Evolutionary conservation across 2,888 invertebrate species (phyloP), one percentile per base, ranked within the genome.

Genomic region (Sphecodes monilicornis): DNA sequence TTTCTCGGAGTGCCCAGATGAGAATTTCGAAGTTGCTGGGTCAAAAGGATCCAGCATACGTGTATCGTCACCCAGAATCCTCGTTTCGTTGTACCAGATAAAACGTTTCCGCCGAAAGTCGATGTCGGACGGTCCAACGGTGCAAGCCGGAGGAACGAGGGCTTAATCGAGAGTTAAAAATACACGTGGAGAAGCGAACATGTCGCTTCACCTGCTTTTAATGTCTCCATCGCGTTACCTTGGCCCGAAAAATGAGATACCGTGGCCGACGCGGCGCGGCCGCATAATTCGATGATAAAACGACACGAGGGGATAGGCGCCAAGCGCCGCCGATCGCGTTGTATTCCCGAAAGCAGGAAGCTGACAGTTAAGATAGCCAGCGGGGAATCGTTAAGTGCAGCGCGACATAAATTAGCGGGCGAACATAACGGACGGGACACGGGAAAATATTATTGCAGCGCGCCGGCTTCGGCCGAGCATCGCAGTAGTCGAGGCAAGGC

Each of bases 371-470:
- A 79, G 76, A 72, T 73, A 60, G 77, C 50, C 54, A 32, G 73
- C 73, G 76, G 83, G 66, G 79, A 64, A 76, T 66, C 83, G 77
- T 88, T 84, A 81, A 89, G 88, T 82, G 88, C 85, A 87, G 86
- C 75, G 74, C 85, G 86, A 90, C 91, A 86, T 89, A 90, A 92
- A 92, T 91, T 92, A 92, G 89, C 86, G 57, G 84, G 22, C 75
- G 85, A 70, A 81, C 80, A 82, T 72, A 72, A 82, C 79, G 79
- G 66, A 54, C 46, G 77, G 76, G 89, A 80, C 84, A 86, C 83
- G 87, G 78, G 88, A 91, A 93, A 93, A 93, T 93, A 93, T 93
- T 93, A 90, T 93, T 90, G 85, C 89, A 86, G 32, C 82, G 81
- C 79, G 78, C 76, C 78, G 82, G 68, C 54, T 16, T 60, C 76